phyloP scores from a whole-genome alignment of 2,113 vertebrate genomes.

The Papio anubis region DNA sequence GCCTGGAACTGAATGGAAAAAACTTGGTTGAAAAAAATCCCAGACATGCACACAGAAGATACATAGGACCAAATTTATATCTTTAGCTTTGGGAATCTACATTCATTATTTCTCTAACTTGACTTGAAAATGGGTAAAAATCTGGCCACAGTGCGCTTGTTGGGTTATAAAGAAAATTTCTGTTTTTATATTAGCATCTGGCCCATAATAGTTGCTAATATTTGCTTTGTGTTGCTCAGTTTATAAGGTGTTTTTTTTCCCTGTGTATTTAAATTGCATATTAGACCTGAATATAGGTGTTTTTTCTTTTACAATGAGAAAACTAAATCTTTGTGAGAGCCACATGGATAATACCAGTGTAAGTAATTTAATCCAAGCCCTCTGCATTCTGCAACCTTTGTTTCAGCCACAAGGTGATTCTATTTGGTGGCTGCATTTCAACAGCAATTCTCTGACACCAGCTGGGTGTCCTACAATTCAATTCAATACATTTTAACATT shows the following conservation, averaged over 20 bases:
- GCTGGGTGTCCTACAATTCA: background rate
- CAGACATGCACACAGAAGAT: conserved; percentile 61
- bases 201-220: conserved; percentile 32
- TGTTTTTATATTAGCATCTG: conserved; percentile 37
- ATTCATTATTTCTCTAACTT: conserved; percentile 66
- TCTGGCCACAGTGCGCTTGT: conserved; percentile 41
- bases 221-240: conserved; percentile 11
- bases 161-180: conserved; percentile 47
- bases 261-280: background rate
- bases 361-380: background rate
- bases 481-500: background rate
- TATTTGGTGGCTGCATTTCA: background rate
- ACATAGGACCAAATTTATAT: conserved; percentile 64
- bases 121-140: conserved; percentile 47
- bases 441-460: background rate
- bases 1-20: conserved; percentile 67
- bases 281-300: background rate
- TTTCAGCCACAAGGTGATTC: background rate
- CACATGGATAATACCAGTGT: fast-evolving
- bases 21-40: conserved; percentile 53
- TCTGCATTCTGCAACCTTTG: background rate
- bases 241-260: background rate
- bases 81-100: conserved; percentile 61
- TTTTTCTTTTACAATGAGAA: conserved; percentile 14
- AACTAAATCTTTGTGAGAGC: background rate